Conservation (phyloP, 2,888 invertebrate genomes). For the Anthoptus insignis region DNA sequence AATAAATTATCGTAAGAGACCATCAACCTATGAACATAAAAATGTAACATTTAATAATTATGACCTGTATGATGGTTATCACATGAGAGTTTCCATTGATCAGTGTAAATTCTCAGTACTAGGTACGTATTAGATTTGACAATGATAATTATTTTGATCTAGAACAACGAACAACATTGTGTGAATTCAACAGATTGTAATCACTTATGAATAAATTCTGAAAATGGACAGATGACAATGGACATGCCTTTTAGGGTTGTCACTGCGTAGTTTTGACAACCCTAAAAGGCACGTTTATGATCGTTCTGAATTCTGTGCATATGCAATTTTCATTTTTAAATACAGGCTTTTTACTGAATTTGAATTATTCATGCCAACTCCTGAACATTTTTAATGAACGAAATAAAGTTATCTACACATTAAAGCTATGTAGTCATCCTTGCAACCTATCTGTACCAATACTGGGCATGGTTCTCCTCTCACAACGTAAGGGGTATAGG, state of each 20-base stretch:
- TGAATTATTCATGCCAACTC: too few species aligned
- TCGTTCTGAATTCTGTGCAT: neutral
- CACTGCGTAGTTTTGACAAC: neutral
- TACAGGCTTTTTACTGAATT: too few species aligned
- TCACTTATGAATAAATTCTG: neutral
- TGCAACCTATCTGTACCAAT: too few species aligned
- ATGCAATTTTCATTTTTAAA: too few species aligned
- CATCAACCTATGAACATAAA: neutral
- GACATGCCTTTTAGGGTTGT: neutral
- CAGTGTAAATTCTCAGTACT: neutral
- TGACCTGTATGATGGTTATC: neutral
- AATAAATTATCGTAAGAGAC: too few species aligned
- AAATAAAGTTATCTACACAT: too few species aligned
- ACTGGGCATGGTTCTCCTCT: too few species aligned
- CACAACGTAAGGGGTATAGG: too few species aligned
- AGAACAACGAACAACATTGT: neutral
- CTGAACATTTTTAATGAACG: too few species aligned
- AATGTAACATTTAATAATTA: neutral
- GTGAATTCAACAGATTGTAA: conserved; percentile 2
- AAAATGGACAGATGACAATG: neutral
- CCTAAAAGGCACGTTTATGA: neutral
- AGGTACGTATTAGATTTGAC: neutral
- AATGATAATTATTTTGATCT: neutral
- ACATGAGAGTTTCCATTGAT: neutral
- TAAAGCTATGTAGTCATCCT: too few species aligned